phyloP scores from a whole-genome alignment of 2,888 invertebrate genomes.

The Drosophila anomelani region DNA sequence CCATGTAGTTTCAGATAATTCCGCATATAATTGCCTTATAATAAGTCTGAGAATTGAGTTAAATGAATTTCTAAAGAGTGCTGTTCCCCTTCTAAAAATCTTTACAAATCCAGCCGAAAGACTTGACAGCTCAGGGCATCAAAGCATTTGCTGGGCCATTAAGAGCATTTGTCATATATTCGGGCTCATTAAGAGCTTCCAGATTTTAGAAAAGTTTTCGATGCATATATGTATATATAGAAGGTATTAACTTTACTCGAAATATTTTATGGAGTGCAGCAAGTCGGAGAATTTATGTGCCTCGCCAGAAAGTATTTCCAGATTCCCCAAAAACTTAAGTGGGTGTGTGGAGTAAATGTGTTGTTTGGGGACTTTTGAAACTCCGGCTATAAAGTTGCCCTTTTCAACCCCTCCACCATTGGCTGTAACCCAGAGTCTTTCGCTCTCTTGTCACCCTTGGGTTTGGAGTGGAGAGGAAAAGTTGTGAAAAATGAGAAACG shows the following conservation, averaged over 20 bases:
- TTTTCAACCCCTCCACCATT: slow-evolving; percentile 19
- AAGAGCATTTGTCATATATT: slow-evolving; percentile 69
- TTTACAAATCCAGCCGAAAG: slow-evolving; percentile 46
- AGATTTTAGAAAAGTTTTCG: slow-evolving; percentile 22
- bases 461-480: slow-evolving; percentile 4
- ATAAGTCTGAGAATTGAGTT: slow-evolving; percentile 16
- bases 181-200: slow-evolving; percentile 45
- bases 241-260: slow-evolving; percentile 43
- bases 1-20: slow-evolving; percentile 24
- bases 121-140: slow-evolving; percentile 40
- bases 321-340: slow-evolving; percentile 26
- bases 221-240: slow-evolving; percentile 11
- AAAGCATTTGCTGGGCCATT: slow-evolving; percentile 56
- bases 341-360: slow-evolving; percentile 18
- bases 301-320: slow-evolving; percentile 25
- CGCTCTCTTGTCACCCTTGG: slow-evolving; percentile 22
- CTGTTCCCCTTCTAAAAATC: slow-evolving; percentile 42
- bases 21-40: slow-evolving; percentile 27
- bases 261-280: slow-evolving; percentile 65
- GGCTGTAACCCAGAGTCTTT: neutral
- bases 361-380: slow-evolving; percentile 6
- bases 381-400: slow-evolving; percentile 13
- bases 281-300: slow-evolving; percentile 61
- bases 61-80: slow-evolving; percentile 20
- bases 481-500: slow-evolving; percentile 36